Evolutionary conservation across 2,113 vertebrate species (phyloP), one percentile per base, ranked within the genome.

Genomic region (Sinocyclocheilus anophthalmus): DNA sequence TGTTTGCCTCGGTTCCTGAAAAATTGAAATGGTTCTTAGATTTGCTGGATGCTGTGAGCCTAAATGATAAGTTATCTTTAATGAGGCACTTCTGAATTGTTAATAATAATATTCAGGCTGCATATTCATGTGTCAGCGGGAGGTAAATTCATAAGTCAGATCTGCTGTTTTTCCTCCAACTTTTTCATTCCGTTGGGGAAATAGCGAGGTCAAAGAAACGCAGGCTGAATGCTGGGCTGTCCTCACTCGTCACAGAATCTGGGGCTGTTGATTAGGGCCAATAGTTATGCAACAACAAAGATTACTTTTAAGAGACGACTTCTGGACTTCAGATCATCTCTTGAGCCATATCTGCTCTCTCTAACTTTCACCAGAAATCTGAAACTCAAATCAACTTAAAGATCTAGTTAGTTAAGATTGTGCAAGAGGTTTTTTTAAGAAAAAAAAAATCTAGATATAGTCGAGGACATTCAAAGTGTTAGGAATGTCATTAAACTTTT

Each of bases 81-180:
- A 81, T 37, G 85, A 42, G 7, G 22, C 33, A 30, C 65, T 81
- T 86, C 82, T 86, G 78, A 86, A 86, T 86, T 61, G 85, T 86
- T 81, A 86, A 81, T 86, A 86, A 59, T 72, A 81, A 86, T 86
- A 82, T 86, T 80, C 61, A 22, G 48, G 75, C 81, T 87, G 85
- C 84, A 86, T 86, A 86, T 87, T 88, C 76, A 87, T 37, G 78
- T 67, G 81, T 67, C 87, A 86, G 87, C 87, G n/a, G 87, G 81
- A 80, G 10, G 65, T 59, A 20, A 80, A 77, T 16, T 37, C 69
- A 57, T 30, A 73, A 75, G 42, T 55, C 81, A 81, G 84, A 84
- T 81, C 81, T 39, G 82, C 48, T 80, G 81, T 73, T 67, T 80
- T 79, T 79, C 45, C 33, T 69, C 39, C 63, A 57, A 86, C 81